Conservation (phyloP, 2,797 vertebrate species). For the Paramormyrops hopkinsi region DNA sequence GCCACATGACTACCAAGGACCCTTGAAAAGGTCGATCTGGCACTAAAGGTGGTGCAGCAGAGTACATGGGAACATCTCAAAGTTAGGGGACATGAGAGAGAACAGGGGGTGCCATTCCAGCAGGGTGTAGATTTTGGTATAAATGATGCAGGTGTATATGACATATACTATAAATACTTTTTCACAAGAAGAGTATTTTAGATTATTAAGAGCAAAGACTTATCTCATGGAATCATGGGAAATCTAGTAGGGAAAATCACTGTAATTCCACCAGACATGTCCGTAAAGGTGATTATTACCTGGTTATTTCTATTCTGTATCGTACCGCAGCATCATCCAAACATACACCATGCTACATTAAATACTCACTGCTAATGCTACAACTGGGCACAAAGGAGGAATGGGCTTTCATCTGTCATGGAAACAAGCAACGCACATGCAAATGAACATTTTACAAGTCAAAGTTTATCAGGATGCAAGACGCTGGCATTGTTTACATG, state of each 20-base stretch:
- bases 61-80: not conserved
- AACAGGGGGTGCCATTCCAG: not conserved
- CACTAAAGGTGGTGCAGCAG: not conserved
- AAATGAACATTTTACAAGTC: conserved; percentile 35
- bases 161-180: not conserved
- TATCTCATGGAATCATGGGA: not conserved
- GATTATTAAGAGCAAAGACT: not conserved
- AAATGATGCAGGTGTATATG: not conserved
- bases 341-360: not conserved
- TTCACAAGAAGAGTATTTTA: not conserved
- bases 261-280: not conserved
- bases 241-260: not conserved
- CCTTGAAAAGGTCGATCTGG: not conserved
- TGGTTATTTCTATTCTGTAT: not conserved
- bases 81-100: not conserved
- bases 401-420: not conserved
- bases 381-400: not conserved
- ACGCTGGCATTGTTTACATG: not conserved
- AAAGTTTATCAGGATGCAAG: conserved; percentile 24
- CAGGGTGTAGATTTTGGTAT: not conserved
- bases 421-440: conserved; percentile 29
- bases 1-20: not conserved
- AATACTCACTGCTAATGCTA: not conserved
- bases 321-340: not conserved
- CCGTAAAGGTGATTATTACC: not conserved